These are phyloP conservation scores for Petromus typicus DNA, from an alignment of 2,113 vertebrate genomes.

Conservation along the genomic window DNA sequence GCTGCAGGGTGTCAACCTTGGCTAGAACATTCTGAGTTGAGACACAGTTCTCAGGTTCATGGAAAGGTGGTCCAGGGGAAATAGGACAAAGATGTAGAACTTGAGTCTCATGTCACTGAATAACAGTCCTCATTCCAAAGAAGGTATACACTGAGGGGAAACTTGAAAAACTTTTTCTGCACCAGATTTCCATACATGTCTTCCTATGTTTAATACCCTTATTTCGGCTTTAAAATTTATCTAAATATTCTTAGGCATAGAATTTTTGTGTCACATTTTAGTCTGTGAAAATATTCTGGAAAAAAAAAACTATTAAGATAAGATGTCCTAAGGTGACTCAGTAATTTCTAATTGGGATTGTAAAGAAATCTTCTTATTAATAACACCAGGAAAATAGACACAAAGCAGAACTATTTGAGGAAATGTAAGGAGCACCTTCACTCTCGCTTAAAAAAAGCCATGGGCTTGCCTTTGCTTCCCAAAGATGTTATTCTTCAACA, in stretches of 20 bases:
- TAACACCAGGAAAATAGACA: background rate
- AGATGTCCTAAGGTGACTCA: background rate
- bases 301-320: slow-evolving; percentile 4
- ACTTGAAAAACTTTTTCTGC: background rate
- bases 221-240: background rate
- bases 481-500: background rate
- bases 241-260: background rate
- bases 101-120: background rate
- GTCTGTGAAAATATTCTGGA: background rate
- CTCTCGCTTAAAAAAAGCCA: background rate
- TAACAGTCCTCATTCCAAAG: background rate
- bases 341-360: background rate
- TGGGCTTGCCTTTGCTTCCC: background rate
- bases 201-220: background rate
- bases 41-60: too few relatives aligned
- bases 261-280: background rate
- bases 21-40: too few relatives aligned
- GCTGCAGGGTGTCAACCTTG: too few relatives aligned
- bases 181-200: background rate
- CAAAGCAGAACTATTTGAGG: background rate
- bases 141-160: background rate
- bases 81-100: background rate
- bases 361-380: background rate
- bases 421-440: background rate
- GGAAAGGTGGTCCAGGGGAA: background rate